phyloP scores from a whole-genome alignment of 37 sponge, comb jelly and placozoan genomes.

The Dysidea cf. avara region DNA sequence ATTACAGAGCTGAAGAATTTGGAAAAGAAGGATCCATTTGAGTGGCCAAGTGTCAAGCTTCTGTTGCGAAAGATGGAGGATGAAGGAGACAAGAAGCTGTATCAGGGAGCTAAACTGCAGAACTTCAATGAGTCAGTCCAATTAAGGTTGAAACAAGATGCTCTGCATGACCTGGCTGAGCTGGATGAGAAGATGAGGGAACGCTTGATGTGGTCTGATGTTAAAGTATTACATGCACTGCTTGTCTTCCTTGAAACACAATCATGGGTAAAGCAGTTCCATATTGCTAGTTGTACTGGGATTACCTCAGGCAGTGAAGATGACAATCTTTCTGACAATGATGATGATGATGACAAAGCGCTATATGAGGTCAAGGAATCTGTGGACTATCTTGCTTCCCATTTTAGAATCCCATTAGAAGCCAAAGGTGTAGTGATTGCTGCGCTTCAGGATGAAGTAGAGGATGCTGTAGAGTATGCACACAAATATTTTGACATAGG shows the following conservation, averaged over 20 bases:
- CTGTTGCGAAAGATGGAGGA: too few relatives aligned
- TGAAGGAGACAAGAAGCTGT: not conserved
- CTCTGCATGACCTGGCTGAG: conserved; percentile 8
- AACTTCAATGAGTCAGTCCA: not conserved
- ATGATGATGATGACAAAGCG: too few relatives aligned
- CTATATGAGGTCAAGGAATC: conserved; percentile 19
- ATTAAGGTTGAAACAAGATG: conserved; percentile 17
- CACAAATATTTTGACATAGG: conserved; percentile 17
- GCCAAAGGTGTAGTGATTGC: conserved; percentile 31
- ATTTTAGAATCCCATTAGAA: conserved; percentile 23
- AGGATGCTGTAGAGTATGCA: conserved; percentile 32
- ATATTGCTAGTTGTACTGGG: too few relatives aligned
- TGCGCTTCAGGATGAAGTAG: conserved; percentile 22
- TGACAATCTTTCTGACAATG: conserved; percentile 2
- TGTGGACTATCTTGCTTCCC: conserved; percentile 3
- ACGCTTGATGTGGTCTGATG: conserved; percentile 4
- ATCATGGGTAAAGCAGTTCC: too few relatives aligned
- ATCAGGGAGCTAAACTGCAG: conserved; percentile 22
- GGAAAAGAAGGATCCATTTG: too few relatives aligned
- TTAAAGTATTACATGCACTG: conserved; percentile 12
- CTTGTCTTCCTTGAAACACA: conserved; percentile 22
- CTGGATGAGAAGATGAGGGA: conserved; percentile 23
- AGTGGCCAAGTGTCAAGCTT: not conserved
- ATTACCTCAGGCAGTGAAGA: too few relatives aligned
- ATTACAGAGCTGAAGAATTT: not conserved